Evolutionary conservation across 2,888 invertebrate species (phyloP).

Genomic region (Plutella xylostella): DNA sequence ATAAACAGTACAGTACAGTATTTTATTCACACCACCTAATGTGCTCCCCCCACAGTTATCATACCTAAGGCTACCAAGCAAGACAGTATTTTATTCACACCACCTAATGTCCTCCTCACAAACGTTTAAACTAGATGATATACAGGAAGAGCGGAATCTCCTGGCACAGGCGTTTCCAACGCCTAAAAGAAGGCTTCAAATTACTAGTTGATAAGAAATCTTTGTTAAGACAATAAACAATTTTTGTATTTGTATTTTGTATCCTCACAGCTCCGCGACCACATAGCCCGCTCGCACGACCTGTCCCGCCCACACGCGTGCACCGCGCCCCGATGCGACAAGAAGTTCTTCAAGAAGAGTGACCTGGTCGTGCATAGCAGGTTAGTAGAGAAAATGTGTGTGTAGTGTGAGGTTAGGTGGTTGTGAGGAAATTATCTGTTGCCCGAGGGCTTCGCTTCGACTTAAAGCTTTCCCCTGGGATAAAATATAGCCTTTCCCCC

Average conservation of each 20-base stretch:
- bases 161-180: background rate
- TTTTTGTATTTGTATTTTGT: background rate
- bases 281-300: slow-evolving; percentile 46
- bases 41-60: no score
- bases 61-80: background rate
- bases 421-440: no score
- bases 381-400: background rate
- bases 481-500: no score
- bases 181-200: no score
- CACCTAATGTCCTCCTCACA: background rate
- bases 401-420: no score
- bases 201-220: no score
- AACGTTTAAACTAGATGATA: background rate
- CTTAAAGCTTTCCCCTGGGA: no score
- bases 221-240: no score
- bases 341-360: slow-evolving; percentile 44
- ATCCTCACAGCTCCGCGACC: slow-evolving; percentile 36
- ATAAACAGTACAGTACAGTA: no score
- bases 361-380: slow-evolving; percentile 39
- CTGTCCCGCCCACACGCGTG: slow-evolving; percentile 32
- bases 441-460: no score
- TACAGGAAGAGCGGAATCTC: no score
- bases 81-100: background rate
- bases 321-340: slow-evolving; percentile 32
- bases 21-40: no score